These are phyloP conservation scores for Cossypha polioptera DNA, from an alignment of 2,797 vertebrate species.

Conservation along the genomic window DNA sequence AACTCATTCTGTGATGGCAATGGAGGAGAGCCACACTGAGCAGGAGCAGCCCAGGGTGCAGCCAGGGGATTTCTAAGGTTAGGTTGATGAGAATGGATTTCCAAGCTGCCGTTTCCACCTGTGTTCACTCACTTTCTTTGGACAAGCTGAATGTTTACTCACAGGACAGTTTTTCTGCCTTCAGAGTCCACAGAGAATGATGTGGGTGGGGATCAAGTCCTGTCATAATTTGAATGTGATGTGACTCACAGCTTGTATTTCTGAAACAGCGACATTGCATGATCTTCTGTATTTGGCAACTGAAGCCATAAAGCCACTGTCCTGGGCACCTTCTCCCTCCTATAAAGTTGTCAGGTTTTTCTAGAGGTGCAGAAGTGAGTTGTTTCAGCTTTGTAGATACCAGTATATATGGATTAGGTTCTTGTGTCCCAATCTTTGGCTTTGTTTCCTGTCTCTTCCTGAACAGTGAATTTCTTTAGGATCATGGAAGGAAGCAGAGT, in stretches of 20 bases:
- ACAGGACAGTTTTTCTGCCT: background rate
- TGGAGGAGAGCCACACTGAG: background rate
- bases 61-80: background rate
- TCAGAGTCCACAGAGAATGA: background rate
- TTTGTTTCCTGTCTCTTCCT: background rate
- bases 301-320: background rate
- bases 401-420: background rate
- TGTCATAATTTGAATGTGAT: background rate
- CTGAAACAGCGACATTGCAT: background rate
- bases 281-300: background rate
- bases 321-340: background rate
- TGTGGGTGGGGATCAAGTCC: background rate
- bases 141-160: background rate
- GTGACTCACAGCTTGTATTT: background rate
- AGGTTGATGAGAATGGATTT: background rate
- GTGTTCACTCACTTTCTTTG: background rate
- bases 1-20: background rate
- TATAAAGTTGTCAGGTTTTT: background rate
- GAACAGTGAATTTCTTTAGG: background rate
- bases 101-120: background rate
- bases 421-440: background rate
- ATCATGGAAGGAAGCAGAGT: background rate
- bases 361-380: background rate
- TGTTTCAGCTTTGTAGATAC: background rate
- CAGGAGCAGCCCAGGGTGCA: background rate